Base-by-base conservation (phyloP, 2,113 vertebrate genomes). In the Xenotilapia flavipinnis region DNA sequence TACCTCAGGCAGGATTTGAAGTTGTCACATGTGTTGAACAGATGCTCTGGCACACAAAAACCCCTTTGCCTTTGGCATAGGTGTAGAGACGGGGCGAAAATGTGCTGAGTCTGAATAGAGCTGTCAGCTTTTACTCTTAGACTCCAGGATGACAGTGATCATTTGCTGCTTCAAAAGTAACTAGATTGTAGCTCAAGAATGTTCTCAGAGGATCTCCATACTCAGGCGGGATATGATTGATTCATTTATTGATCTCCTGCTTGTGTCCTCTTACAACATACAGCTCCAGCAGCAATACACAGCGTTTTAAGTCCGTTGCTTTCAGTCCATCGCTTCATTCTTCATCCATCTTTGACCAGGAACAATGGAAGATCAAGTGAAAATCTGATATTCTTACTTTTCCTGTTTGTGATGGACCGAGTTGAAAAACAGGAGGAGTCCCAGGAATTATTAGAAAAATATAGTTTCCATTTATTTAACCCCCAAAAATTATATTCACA, bases 1-100 rank as follows among this genome's bases (percentile, higher is more conserved):
- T 47, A 89, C 33, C 86, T 80, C 80, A 26, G 88, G 86, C 84
- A 70, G 68, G 70, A 84, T 70, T 83, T 87, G 60, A 91, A 88
- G 87, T 79, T 51, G 45, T 55, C 65, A 79, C 91, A 92, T 91
- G 87, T 94, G 91, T 88, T 93, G 14, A 91, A 87, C 90, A 91
- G 89, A 93, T 93, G 91, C 87, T 92, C 47, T 6, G 13, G 77
- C 82, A 81, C 54, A 81, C 31, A 89, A 86, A 68, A 73, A 81
- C 60, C 42, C 42, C 51, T 86, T 86, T 65, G 55, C 88, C 65
- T 93, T 75, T 87, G 86, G 89, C 80, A 28, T 54, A 84, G 83
- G 77, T 85, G 75, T 68, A 79, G 38, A 80, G 80, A 77, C 9
- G 9, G 56, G 82, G 33, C 6, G 55, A 90, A 90, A 77, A 90